These are phyloP conservation scores for Gulo gulo DNA, from an alignment of 2,113 vertebrate genomes.

Conservation along the genomic window DNA sequence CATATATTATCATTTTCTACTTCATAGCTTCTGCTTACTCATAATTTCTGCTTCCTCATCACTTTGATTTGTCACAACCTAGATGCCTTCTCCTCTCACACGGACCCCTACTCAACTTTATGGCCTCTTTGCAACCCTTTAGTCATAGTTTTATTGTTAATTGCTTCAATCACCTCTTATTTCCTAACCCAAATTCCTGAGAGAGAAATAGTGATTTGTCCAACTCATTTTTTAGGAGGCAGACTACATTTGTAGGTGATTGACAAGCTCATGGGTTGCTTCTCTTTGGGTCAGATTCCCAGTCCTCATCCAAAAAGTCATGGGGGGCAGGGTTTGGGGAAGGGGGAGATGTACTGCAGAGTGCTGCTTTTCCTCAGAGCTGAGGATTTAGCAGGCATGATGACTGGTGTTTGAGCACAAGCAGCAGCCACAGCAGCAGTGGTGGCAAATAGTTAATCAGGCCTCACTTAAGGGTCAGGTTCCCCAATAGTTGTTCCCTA, in stretches of 20 bases:
- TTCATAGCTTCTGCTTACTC: neutral
- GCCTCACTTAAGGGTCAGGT: neutral
- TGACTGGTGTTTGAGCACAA: neutral
- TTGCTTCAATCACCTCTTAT: neutral
- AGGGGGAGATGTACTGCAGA: neutral
- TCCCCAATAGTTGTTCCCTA: neutral
- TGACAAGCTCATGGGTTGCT: neutral
- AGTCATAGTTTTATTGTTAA: slow-evolving; percentile 30
- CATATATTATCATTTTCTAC: neutral
- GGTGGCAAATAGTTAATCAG: neutral
- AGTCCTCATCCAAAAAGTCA: neutral
- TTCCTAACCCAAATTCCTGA: slow-evolving; percentile 26
- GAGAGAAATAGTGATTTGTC: slow-evolving; percentile 21
- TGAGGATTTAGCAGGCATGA: neutral
- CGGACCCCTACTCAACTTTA: neutral
- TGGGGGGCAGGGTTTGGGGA: neutral
- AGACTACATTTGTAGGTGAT: neutral
- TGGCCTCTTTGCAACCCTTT: neutral
- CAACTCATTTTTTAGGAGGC: neutral
- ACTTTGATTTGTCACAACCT: neutral
- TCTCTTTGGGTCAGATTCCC: neutral
- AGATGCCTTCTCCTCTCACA: neutral
- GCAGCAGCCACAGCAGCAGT: neutral
- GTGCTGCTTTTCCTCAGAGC: neutral
- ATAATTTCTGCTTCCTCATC: slow-evolving; percentile 5